phyloP scores from a whole-genome alignment of 2,797 vertebrate genomes.

The Anas acuta region DNA sequence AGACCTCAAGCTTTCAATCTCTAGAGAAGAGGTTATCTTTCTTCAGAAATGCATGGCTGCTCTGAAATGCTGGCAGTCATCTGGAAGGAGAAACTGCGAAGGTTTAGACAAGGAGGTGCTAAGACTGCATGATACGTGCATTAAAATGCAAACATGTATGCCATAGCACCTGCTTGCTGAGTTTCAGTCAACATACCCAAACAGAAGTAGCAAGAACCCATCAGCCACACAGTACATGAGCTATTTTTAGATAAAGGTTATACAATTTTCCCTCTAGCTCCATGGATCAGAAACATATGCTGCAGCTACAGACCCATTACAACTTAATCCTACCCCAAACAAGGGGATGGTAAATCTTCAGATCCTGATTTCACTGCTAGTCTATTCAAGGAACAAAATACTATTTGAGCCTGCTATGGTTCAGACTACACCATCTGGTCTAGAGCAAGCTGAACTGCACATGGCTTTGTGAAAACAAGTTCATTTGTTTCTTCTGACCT shows the following conservation, averaged over 20 bases:
- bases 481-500: not conserved
- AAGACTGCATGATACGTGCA: fast-evolving
- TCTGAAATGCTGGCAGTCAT: not conserved
- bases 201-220: not conserved
- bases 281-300: constrained; percentile 47
- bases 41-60: not conserved
- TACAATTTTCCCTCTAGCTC: not conserved
- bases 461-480: not conserved
- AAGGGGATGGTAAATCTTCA: not conserved
- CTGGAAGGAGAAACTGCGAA: not conserved
- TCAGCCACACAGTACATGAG: not conserved
- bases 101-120: not conserved
- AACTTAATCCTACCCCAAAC: not conserved
- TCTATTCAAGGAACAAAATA: not conserved
- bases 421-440: not conserved
- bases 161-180: not conserved
- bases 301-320: not conserved
- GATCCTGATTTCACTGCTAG: not conserved
- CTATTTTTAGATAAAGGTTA: constrained; percentile 32
- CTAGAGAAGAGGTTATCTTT: not conserved
- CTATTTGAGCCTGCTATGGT: not conserved
- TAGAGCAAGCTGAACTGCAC: not conserved
- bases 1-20: not conserved
- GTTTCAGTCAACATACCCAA: not conserved
- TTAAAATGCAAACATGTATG: not conserved